Evolutionary conservation across 2,888 invertebrate genomes (phyloP), one percentile per base, ranked within the genome.

Genomic region (Aromia moschata): DNA sequence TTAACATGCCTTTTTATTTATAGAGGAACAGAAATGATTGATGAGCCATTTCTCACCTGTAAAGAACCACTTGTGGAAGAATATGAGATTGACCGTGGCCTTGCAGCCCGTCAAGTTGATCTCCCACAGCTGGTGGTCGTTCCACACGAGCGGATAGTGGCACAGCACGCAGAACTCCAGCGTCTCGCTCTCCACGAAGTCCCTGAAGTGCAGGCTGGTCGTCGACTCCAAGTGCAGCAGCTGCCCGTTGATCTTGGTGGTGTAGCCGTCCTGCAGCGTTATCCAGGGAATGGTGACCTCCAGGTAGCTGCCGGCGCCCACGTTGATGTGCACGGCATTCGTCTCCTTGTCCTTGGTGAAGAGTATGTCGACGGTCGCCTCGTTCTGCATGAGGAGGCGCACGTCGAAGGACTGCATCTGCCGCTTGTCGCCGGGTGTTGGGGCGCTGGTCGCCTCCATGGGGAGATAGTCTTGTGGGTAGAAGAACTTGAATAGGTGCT

Each of bases 331-430:
- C 65, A 98, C 90, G 4, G 98, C 98, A 81, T 98, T 98, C 0
- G 98, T 96, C 83, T 96, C 96, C 83, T 93, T 80, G 74, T 90
- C 93, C 82, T 98, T 97, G 14, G 96, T 96, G 80, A 99, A 99
- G 20, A 98, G 84, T 70, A 98, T 91, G 79, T 99, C 98, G 65
- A 98, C 91, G 0, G 96, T 96, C 0, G 97, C 94, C 78, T 96
- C 96, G 73, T 93, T 92, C 47, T 97, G 83, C 45, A 95, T 93
- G 58, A 94, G 93, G 41, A 98, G 83, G 67, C 96, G 87, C 45
- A 98, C 90, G 78, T 98, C 97, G 81, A 98, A 96, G 0, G 93
- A 92, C 74, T 94, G 93, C 79, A 92, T 94, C 75, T 91, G 90
- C 64, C 98, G 85, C 74, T 90, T 85, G 71, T 96, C 94, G 1